Conservation (phyloP, 1,140 invertebrate genomes). For the Protaetia brevitarsis region DNA sequence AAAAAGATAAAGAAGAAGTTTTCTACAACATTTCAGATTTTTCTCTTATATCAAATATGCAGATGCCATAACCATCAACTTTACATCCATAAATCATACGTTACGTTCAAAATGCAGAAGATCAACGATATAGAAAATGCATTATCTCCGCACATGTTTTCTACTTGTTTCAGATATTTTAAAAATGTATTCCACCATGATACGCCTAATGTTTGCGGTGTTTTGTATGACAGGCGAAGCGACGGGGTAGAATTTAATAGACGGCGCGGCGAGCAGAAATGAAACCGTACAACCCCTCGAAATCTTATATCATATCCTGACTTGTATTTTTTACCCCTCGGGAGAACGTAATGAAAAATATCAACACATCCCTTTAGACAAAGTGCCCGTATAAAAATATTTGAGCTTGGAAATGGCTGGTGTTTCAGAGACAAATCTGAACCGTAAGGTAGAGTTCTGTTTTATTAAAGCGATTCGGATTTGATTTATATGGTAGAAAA, state of each 20-base stretch:
- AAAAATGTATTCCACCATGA: conserved; percentile 4
- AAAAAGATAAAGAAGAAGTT: too few relatives aligned
- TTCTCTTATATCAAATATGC: too few relatives aligned
- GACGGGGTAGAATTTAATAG: conserved; percentile 22
- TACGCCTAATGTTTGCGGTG: conserved; percentile 1
- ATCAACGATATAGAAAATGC: neutral
- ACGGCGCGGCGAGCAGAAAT: conserved; percentile 5
- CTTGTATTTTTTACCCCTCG: conserved; percentile 28
- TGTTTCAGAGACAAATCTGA: conserved; percentile 37
- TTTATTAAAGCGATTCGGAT: conserved; percentile 43
- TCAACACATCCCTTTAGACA: conserved; percentile 43
- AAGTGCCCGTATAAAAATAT: conserved; percentile 43
- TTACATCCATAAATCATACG: too few relatives aligned
- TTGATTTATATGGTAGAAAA: conserved; percentile 43
- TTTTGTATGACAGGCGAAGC: conserved; percentile 15
- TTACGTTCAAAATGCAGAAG: too few relatives aligned
- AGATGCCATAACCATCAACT: too few relatives aligned
- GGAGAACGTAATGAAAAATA: conserved; percentile 29
- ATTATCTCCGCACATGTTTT: neutral
- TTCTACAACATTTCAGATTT: too few relatives aligned
- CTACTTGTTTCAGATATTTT: neutral
- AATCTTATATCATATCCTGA: conserved; percentile 25
- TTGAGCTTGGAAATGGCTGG: conserved; percentile 39
- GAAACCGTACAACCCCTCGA: conserved; percentile 19
- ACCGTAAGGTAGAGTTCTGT: conserved; percentile 33